Evolutionary conservation across 2,888 invertebrate species (phyloP).

Genomic region (Hofmannophila pseudospretella): DNA sequence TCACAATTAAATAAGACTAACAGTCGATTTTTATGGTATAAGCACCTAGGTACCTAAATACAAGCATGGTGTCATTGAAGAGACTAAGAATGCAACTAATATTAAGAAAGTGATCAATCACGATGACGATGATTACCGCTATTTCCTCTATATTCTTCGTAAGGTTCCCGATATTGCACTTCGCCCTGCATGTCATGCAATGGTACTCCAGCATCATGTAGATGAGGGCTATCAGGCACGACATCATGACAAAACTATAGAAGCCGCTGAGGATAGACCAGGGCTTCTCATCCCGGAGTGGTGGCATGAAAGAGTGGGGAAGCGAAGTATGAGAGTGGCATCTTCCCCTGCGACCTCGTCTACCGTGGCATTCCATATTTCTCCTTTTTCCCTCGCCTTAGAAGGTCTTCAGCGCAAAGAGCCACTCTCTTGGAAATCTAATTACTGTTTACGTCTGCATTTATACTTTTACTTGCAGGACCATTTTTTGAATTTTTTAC

Average conservation of each 20-base stretch:
- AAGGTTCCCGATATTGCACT: conserved; percentile 36
- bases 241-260: conserved; percentile 40
- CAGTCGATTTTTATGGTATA: too few relatives aligned
- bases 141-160: conserved; percentile 47
- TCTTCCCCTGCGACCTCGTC: conserved; percentile 39
- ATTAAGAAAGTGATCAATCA: too few relatives aligned
- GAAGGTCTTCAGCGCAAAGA: not conserved
- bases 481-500: not conserved
- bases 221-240: conserved; percentile 39
- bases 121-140: conserved; percentile 39
- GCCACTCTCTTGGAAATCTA: conserved; percentile 5
- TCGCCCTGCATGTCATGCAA: conserved; percentile 37
- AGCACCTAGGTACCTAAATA: too few relatives aligned
- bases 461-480: not conserved
- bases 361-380: conserved; percentile 42
- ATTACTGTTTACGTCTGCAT: not conserved
- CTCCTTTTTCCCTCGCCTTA: conserved; percentile 1
- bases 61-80: too few relatives aligned
- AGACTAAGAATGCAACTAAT: too few relatives aligned
- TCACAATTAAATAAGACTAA: too few relatives aligned
- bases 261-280: conserved; percentile 30
- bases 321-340: conserved; percentile 19
- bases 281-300: conserved; percentile 17
- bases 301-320: conserved; percentile 4
- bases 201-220: conserved; percentile 54